Base-by-base conservation (phyloP, 2,888 invertebrate species). In the Dicyrtoma fusca region DNA sequence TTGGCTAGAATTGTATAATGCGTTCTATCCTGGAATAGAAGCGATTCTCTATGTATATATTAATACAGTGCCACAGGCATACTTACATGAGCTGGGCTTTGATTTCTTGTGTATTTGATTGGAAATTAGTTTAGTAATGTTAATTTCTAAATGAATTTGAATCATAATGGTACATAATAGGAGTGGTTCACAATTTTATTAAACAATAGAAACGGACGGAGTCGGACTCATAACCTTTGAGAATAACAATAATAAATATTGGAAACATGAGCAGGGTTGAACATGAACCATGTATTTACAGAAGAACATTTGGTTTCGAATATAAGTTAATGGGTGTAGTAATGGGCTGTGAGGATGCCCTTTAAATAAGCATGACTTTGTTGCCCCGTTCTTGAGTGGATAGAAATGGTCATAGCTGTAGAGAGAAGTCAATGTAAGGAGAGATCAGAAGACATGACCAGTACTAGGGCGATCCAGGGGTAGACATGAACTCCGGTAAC, bases 331-430 rank as follows among this genome's bases (percentile, higher is more conserved):
- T 47, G 49, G 47, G n/a, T 23, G 64, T 64, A 23, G 26, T 64
- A 64, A 64, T 64, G 47, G 64, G 47, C 49, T n/a, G 47, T 64
- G 64, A 61, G 61, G 49, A 3, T 45, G 49, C 49, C 64, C 47
- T 64, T 64, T 49, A 64, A 64, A 64, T 64, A 64, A 64, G 25
- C 49, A 64, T 49, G 57, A 57, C 26, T 57, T 57, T 57, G 26
- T 57, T 25, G 23, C 10, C 47, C 11, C 47, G 23, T 21, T 47
- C 25, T 23, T 61, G 8, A 25, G 21, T 64, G 47, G 64, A n/a
- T n/a, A n/a, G n/a, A 64, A 47, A 63, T 63, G 63, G 45, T 47
- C 47, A 47, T 64, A 49, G 49, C 23, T 49, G 23, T 25, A 10
- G 34, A n/a, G 19, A 49, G 49, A 25, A 26, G 34, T 34, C 34